phyloP scores from a whole-genome alignment of 2,113 vertebrate genomes.

The Leucoraja erinaceus region DNA sequence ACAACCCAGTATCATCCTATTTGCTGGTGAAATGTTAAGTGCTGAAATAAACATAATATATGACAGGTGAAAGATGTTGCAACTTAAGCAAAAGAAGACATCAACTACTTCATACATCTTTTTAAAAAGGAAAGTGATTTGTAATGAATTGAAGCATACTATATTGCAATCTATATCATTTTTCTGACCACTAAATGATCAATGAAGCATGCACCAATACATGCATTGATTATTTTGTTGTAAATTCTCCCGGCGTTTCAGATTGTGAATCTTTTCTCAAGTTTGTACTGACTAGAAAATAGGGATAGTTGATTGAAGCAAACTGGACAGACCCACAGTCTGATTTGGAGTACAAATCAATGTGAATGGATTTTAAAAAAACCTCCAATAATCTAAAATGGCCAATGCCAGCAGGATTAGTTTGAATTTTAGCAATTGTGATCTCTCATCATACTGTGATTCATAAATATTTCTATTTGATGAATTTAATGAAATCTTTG shows the following conservation, averaged over 20 bases:
- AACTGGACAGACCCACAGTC: neutral
- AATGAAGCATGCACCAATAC: too few species aligned
- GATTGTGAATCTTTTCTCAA: neutral
- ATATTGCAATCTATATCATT: neutral
- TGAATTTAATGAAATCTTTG: neutral
- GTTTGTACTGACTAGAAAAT: neutral
- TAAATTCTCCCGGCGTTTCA: neutral
- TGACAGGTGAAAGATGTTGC: neutral
- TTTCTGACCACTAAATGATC: too few species aligned
- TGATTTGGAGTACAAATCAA: too few species aligned
- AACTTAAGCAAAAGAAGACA: neutral
- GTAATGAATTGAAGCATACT: neutral
- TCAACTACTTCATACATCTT: neutral
- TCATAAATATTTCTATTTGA: neutral
- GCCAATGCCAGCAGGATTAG: neutral
- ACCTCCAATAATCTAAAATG: neutral
- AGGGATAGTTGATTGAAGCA: neutral
- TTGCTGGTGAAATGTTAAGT: neutral
- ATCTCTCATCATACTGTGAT: neutral
- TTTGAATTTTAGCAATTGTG: neutral
- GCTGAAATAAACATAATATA: neutral
- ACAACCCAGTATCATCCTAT: neutral
- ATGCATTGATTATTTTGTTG: neutral
- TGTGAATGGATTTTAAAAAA: too few species aligned
- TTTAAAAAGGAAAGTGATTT: neutral